phyloP scores from a whole-genome alignment of 1,140 invertebrate species.

The Delia radicum region DNA sequence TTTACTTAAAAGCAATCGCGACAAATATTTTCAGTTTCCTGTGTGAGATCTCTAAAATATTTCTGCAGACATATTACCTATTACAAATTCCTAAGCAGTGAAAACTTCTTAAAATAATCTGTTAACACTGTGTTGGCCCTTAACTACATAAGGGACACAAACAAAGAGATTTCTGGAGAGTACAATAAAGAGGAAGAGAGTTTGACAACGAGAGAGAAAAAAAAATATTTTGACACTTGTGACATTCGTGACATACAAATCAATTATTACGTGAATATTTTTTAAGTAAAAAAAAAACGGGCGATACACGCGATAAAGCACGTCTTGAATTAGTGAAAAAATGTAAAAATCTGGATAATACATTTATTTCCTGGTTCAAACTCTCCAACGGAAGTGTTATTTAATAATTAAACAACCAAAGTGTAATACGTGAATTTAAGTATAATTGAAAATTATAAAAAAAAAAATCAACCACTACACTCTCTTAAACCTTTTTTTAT shows the following conservation, averaged over 20 bases:
- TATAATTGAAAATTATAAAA: too few species aligned
- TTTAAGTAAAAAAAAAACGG: slow-evolving; percentile 23
- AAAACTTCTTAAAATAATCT: too few species aligned
- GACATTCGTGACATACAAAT: slow-evolving; percentile 56
- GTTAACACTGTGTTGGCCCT: not conserved
- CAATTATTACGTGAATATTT: slow-evolving; percentile 56
- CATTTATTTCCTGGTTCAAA: slow-evolving; percentile 13
- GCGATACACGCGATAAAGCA: slow-evolving; percentile 11
- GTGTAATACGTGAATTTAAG: not conserved
- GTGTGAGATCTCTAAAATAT: too few species aligned
- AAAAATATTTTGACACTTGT: slow-evolving; percentile 50
- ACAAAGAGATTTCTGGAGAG: not conserved
- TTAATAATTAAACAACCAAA: not conserved
- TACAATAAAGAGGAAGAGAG: not conserved
- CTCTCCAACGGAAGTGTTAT: slow-evolving; percentile 8
- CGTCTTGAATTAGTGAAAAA: not conserved
- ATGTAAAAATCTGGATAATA: slow-evolving; percentile 2
- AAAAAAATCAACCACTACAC: too few species aligned
- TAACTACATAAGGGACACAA: not conserved
- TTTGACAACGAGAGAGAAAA: not conserved
- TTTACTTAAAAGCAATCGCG: too few species aligned
- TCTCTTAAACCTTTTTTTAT: too few species aligned
- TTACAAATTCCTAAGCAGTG: too few species aligned
- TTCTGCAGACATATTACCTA: too few species aligned
- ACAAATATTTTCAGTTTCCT: too few species aligned